Conservation (phyloP, 1,140 invertebrate species). For the Neodiprion pinetum region DNA sequence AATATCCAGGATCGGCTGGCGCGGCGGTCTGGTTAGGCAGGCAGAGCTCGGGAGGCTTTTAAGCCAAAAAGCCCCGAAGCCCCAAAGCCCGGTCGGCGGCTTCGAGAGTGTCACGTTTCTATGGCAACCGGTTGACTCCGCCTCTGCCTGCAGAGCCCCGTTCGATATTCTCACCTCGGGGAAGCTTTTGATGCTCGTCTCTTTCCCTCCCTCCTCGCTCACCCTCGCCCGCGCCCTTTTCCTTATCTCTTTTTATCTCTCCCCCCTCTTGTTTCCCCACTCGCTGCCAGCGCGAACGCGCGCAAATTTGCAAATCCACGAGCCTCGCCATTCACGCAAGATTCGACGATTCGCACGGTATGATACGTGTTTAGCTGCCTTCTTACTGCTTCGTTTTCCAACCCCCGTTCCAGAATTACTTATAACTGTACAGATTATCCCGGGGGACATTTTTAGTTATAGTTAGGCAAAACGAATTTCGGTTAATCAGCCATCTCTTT, state of each 20-base stretch:
- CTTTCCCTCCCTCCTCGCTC: conserved; percentile 28
- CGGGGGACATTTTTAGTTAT: too few relatives aligned
- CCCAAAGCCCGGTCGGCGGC: conserved; percentile 20
- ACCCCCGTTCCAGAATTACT: neutral
- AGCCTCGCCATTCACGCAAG: neutral
- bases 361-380: neutral
- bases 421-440: too few relatives aligned
- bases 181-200: conserved; percentile 27
- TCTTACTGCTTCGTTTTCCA: neutral
- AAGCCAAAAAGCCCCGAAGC: conserved; percentile 50
- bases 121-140: conserved; percentile 57
- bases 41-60: neutral
- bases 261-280: neutral
- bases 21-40: neutral
- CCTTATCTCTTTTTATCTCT: neutral
- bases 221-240: neutral
- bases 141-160: conserved; percentile 47
- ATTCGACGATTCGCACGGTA: neutral
- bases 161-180: conserved; percentile 54
- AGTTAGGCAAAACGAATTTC: too few relatives aligned
- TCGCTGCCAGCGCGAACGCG: neutral
- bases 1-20: neutral
- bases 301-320: neutral
- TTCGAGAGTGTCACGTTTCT: conserved; percentile 57
- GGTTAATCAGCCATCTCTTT: too few relatives aligned